phyloP scores from a whole-genome alignment of 2,797 vertebrate genomes.

The Acomys russatus region DNA sequence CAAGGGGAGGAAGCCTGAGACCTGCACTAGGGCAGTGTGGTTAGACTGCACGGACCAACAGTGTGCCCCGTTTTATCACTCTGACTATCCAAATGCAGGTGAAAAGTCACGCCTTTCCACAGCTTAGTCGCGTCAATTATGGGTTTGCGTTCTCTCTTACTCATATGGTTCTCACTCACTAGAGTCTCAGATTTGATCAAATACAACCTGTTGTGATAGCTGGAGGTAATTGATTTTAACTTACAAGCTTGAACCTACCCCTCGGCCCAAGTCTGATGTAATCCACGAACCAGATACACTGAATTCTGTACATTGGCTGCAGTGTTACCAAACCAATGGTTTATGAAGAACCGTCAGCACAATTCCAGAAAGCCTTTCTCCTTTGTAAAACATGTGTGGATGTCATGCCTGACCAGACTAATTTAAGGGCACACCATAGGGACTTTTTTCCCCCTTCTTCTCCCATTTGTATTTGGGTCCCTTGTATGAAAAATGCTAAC shows the following conservation, averaged over 20 bases:
- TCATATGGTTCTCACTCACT: not conserved
- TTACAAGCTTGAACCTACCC: not conserved
- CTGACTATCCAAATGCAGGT: not conserved
- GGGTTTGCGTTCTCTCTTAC: not conserved
- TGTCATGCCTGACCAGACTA: conserved; percentile 5
- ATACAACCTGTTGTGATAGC: not conserved
- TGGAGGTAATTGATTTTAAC: not conserved
- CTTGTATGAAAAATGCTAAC: not conserved
- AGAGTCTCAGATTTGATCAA: not conserved
- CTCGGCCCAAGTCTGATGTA: not conserved
- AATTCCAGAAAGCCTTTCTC: conserved; percentile 3
- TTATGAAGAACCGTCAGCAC: not conserved
- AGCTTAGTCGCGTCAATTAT: not conserved
- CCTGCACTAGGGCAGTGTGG: not conserved
- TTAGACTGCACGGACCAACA: not conserved
- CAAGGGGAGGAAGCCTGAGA: not conserved
- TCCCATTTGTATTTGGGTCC: not conserved
- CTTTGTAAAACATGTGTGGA: conserved; percentile 42
- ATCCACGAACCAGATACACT: not conserved
- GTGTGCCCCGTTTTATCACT: not conserved
- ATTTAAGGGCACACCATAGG: conserved; percentile 29
- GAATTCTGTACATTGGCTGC: not conserved
- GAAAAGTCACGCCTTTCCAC: not conserved
- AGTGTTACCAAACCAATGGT: not conserved
- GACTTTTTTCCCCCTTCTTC: not conserved